Evolutionary conservation across 2,888 invertebrate species (phyloP), one percentile per base, ranked within the genome.

Genomic region (Drosophila merina): DNA sequence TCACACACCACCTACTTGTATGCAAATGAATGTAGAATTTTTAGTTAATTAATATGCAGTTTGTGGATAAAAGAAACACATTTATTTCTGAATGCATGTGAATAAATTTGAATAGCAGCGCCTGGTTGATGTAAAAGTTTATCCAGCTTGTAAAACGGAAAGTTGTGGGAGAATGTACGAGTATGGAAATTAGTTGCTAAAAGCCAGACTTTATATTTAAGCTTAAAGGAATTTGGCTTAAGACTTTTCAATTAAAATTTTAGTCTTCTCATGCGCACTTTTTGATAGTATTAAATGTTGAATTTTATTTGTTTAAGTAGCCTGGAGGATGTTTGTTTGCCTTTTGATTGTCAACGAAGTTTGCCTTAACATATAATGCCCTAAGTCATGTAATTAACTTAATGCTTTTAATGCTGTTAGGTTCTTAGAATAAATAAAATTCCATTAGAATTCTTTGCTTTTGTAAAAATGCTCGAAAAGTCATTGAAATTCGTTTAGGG

Each of bases 21-120:
- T 56, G 56, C 33, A 66, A 47, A 67, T 51, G n/a, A 31, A 60
- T 50, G 31, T 14, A 25, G 20, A 28, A 45, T 38, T 38, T 51
- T 47, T 36, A 59, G 33, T 47, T 56, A 69, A 70, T 70, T 69
- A 69, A 59, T 47, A 60, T 70, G 69, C 70, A 68, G 31, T 58
- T 38, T 67, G 54, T 49, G 36, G 60, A 38, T 33, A 55, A 48
- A 30, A 42, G 40, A 57, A 60, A 45, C 63, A 57, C 12, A 45
- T 42, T 63, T 45, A 58, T 58, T 51, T 51, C 10, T 7, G 28
- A 40, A 38, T 57, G 47, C 42, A 57, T 48, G 51, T 57, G 47
- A 57, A 57, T 57, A 57, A 42, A 57, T 64, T 51, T 58, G n/a
- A 47, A 51, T 20, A 36, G 14, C 25, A 6, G 50, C 38, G 60